These are phyloP conservation scores for Dolichotis patagonum DNA, from an alignment of 2,113 vertebrate genomes.

Conservation along the genomic window DNA sequence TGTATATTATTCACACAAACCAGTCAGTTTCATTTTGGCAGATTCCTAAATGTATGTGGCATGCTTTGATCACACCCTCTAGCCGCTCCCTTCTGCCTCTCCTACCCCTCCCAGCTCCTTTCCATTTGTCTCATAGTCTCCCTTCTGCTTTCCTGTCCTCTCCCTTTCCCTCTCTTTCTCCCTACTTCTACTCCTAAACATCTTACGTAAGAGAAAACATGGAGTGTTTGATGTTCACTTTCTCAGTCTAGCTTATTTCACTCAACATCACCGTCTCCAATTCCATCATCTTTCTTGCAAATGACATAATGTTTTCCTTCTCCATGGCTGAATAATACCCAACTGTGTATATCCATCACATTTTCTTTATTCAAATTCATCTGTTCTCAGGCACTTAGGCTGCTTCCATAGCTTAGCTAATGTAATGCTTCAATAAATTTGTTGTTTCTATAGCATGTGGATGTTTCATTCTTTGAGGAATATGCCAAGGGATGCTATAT, in stretches of 20 bases:
- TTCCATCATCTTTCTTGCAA: neutral
- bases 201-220: neutral
- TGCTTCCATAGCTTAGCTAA: neutral
- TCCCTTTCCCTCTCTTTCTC: neutral
- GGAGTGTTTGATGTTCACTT: neutral
- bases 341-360: neutral
- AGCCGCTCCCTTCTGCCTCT: neutral
- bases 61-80: neutral
- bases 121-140: neutral
- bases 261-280: neutral
- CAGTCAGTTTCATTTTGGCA: neutral
- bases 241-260: neutral
- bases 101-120: neutral
- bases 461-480: neutral
- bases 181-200: neutral
- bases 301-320: neutral
- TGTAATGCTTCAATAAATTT: neutral
- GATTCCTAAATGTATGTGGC: neutral
- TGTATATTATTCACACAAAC: neutral
- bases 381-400: neutral
- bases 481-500: neutral
- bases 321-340: neutral
- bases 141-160: neutral
- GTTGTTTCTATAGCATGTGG: neutral
- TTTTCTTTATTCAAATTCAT: neutral